phyloP scores from a whole-genome alignment of 2,888 invertebrate species.

The Caenorhabditis angaria region DNA sequence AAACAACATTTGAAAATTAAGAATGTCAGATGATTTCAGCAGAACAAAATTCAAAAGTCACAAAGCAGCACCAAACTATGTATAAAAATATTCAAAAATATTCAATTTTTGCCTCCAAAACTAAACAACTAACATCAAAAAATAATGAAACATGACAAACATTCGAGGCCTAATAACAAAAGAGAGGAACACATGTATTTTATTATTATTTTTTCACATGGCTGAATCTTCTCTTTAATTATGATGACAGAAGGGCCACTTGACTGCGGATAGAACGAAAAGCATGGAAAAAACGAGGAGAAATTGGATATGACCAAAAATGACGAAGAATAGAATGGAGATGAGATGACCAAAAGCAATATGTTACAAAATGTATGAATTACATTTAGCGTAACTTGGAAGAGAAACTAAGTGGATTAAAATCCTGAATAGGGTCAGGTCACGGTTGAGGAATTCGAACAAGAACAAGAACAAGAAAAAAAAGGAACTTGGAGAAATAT shows the following conservation, averaged over 20 bases:
- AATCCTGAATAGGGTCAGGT: neutral
- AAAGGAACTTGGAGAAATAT: too few relatives aligned
- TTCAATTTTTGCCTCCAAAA: too few relatives aligned
- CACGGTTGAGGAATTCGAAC: too few relatives aligned
- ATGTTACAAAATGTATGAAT: slow-evolving; percentile 1
- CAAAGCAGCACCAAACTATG: too few relatives aligned
- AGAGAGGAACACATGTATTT: neutral
- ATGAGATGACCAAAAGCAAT: neutral
- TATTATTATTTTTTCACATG: neutral
- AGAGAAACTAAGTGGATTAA: neutral
- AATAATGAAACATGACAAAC: too few relatives aligned
- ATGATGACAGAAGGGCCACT: slow-evolving; percentile 1
- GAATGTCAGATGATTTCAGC: too few relatives aligned
- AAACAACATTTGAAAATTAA: too few relatives aligned
- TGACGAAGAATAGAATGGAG: neutral
- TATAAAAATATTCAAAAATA: too few relatives aligned
- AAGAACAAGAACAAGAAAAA: too few relatives aligned
- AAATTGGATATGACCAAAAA: neutral
- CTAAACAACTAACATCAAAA: too few relatives aligned
- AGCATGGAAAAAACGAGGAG: neutral
- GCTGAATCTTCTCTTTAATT: neutral
- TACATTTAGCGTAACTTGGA: too few relatives aligned
- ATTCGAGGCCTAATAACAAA: neutral
- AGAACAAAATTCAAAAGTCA: too few relatives aligned
- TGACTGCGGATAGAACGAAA: neutral